phyloP scores from a whole-genome alignment of 2,888 invertebrate species.

The Neocrepidodera transversa region DNA sequence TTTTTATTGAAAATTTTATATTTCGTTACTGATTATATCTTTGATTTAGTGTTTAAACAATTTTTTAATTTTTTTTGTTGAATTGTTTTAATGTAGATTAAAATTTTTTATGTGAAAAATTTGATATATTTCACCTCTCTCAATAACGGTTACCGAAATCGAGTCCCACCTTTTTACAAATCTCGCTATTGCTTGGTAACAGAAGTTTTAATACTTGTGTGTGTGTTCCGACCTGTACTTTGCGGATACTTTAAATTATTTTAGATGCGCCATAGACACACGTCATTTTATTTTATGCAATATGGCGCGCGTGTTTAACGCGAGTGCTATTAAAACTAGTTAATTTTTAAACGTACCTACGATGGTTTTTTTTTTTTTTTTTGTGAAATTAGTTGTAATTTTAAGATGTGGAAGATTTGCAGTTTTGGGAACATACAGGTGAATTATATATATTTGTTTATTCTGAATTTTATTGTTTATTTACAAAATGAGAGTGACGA shows the following conservation, averaged over 20 bases:
- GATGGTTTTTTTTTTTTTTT: no score
- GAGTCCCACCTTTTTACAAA: slow-evolving; percentile 19
- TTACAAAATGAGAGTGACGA: slow-evolving; percentile 23
- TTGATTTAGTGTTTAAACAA: no score
- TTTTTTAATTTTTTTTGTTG: no score
- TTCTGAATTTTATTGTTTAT: slow-evolving; percentile 17
- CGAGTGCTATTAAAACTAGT: not conserved
- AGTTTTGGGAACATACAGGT: no score
- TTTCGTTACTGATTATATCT: no score
- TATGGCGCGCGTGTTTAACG: slow-evolving; percentile 15
- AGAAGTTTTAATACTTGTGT: slow-evolving; percentile 25
- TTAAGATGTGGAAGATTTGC: not conserved
- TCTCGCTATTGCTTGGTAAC: slow-evolving; percentile 24
- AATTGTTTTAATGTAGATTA: no score
- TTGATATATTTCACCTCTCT: no score
- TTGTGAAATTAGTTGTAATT: not conserved
- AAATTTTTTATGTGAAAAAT: no score
- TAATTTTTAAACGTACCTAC: not conserved
- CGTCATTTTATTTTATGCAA: slow-evolving; percentile 21
- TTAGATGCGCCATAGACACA: slow-evolving; percentile 24
- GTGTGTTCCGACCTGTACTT: slow-evolving; percentile 25
- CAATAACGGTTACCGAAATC: slow-evolving; percentile 2
- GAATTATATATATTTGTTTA: no score
- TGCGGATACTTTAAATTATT: slow-evolving; percentile 24
- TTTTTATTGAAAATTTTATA: no score